A percentile compares a stretch with the other conserved stretches of the same genome.
These are phyloP conservation scores for Phoeniculus purpureus DNA, from an alignment of 2,797 vertebrate genomes.

Conservation along the genomic window DNA sequence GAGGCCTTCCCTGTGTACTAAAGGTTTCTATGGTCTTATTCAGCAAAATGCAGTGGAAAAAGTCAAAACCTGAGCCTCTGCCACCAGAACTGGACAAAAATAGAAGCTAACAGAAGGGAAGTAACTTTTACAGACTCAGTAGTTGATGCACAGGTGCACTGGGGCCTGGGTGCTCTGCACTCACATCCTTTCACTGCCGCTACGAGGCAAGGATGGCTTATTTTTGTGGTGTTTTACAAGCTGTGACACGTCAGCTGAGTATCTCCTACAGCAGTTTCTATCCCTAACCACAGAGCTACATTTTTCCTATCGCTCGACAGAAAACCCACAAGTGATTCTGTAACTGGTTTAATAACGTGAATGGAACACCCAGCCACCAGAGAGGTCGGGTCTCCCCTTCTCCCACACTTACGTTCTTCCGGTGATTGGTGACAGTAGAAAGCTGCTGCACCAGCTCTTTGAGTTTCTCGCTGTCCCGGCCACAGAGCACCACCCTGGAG, in stretches of 20 bases:
- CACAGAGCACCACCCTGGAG: slow-evolving; percentile 89
- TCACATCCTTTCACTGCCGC: fast-evolving
- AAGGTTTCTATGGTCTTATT: background rate
- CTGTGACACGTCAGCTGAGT: fast-evolving
- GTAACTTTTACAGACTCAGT: background rate
- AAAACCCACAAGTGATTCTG: background rate
- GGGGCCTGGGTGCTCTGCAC: background rate
- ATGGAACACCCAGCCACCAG: background rate
- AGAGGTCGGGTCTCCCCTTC: background rate
- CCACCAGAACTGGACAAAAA: background rate
- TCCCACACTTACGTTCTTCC: slow-evolving; percentile 64
- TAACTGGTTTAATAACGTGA: background rate
- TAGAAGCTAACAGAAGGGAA: background rate
- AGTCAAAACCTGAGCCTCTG: background rate
- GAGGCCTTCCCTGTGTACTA: background rate
- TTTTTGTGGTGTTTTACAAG: background rate
- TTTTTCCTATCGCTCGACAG: background rate
- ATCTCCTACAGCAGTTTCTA: background rate
- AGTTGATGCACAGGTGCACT: background rate
- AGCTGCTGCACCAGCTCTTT: slow-evolving; percentile 85
- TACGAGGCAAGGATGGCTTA: background rate
- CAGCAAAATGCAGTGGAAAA: background rate
- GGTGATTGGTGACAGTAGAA: slow-evolving; percentile 15
- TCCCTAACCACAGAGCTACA: background rate
- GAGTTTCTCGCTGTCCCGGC: slow-evolving; percentile 84